phyloP scores from a whole-genome alignment of 2,888 invertebrate genomes.

The Nipponacmea schrenckii region DNA sequence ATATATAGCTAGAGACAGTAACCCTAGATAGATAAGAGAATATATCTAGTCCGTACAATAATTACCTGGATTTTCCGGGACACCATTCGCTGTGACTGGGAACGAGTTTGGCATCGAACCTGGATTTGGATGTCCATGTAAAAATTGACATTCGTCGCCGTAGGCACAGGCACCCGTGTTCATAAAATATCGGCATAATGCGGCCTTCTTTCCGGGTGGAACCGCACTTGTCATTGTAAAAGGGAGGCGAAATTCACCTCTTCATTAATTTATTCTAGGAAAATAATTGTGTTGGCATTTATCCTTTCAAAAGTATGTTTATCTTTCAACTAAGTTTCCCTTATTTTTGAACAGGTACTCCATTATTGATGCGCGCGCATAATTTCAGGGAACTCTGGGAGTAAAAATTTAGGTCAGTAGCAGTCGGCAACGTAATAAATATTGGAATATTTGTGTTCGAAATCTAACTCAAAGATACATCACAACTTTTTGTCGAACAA shows the following conservation, averaged over 20 bases:
- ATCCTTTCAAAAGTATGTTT: conserved; percentile 17
- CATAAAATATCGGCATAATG: conserved; percentile 55
- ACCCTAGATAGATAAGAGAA: too few species aligned
- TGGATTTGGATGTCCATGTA: conserved; percentile 45
- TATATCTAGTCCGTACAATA: too few species aligned
- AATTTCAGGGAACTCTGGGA: conserved; percentile 36
- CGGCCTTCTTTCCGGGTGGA: conserved; percentile 48
- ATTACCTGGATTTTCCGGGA: conserved; percentile 45
- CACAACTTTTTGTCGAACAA: too few species aligned
- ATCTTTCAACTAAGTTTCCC: not conserved
- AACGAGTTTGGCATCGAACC: conserved; percentile 40
- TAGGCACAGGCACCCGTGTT: conserved; percentile 53
- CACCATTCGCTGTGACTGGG: conserved; percentile 35
- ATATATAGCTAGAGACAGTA: too few species aligned
- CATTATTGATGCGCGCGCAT: conserved; percentile 38
- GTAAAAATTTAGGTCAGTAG: conserved; percentile 14
- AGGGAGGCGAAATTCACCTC: conserved; percentile 10
- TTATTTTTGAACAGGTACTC: conserved; percentile 40
- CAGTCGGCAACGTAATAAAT: conserved; percentile 10
- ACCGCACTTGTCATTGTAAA: conserved; percentile 51
- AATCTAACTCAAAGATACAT: not conserved
- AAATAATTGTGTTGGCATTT: conserved; percentile 21
- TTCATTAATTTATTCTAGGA: conserved; percentile 16
- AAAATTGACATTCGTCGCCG: conserved; percentile 58
- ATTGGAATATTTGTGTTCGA: not conserved